phyloP scores from a whole-genome alignment of 1,140 invertebrate species.

The Cylas formicarius region DNA sequence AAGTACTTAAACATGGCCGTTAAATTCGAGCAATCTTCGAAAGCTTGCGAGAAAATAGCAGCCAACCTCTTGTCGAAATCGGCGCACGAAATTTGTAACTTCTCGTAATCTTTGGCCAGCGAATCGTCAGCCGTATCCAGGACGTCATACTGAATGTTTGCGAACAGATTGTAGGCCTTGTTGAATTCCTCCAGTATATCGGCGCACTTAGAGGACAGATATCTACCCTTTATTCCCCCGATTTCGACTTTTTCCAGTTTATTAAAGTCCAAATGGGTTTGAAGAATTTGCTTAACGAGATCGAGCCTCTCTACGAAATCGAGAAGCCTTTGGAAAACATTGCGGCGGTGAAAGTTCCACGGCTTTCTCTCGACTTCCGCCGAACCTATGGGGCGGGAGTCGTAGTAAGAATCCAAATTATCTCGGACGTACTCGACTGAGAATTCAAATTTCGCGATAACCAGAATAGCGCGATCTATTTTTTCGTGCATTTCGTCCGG shows the following conservation, averaged over 20 bases:
- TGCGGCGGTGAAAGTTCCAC: conserved; percentile 67
- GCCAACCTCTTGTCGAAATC: conserved; percentile 69
- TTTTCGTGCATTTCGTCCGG: conserved; percentile 54
- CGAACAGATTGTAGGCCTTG: conserved; percentile 59
- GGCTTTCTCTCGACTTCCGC: conserved; percentile 40
- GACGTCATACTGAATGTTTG: conserved; percentile 60
- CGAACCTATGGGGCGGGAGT: neutral
- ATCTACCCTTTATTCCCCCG: conserved; percentile 67
- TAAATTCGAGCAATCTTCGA: conserved; percentile 68
- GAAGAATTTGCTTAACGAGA: conserved; percentile 59
- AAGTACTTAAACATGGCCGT: conserved; percentile 59
- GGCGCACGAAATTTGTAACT: conserved; percentile 49
- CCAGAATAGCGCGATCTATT: conserved; percentile 44
- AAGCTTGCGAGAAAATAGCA: conserved; percentile 65
- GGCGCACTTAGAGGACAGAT: conserved; percentile 46
- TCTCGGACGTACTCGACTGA: conserved; percentile 48
- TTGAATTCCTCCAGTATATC: conserved; percentile 64
- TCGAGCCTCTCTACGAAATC: conserved; percentile 56
- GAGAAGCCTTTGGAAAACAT: conserved; percentile 64
- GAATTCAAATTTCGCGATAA: conserved; percentile 44
- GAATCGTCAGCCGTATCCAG: conserved; percentile 59
- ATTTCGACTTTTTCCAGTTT: conserved; percentile 84
- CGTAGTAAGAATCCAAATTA: conserved; percentile 49
- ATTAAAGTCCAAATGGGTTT: conserved; percentile 69
- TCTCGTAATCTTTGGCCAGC: conserved; percentile 56